Conservation (phyloP, 2,113 vertebrate species). For the Panurus biarmicus region DNA sequence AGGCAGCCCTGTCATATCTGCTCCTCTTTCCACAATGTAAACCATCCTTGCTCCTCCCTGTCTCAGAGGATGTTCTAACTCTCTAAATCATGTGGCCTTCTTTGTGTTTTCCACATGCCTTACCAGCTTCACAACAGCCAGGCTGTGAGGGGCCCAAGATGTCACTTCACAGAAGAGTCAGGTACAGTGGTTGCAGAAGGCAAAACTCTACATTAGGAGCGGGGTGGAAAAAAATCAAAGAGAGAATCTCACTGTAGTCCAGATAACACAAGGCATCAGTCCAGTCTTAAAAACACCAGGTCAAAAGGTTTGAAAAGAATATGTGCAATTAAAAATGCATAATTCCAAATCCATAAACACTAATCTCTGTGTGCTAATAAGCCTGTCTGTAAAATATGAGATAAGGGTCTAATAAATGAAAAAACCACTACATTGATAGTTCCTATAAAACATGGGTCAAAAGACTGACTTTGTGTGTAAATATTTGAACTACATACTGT, state of each 20-base stretch:
- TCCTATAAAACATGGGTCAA: constrained; percentile 47
- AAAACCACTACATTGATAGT: constrained; percentile 18
- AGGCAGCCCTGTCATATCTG: not conserved
- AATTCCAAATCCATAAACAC: not conserved
- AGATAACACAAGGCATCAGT: not conserved
- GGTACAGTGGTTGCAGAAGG: not conserved
- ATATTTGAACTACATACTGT: constrained; percentile 51
- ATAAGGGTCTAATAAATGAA: not conserved
- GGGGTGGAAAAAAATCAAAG: not conserved
- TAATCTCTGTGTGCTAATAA: not conserved
- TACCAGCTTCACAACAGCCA: not conserved
- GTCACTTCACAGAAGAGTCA: not conserved
- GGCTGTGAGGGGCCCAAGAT: not conserved
- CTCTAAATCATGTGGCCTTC: not conserved
- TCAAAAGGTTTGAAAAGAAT: not conserved
- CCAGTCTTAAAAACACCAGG: not conserved
- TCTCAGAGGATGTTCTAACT: not conserved
- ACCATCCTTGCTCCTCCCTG: not conserved
- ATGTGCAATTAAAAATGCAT: not conserved
- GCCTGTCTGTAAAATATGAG: not conserved
- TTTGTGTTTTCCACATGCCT: not conserved
- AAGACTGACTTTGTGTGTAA: constrained; percentile 31
- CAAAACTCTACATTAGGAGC: not conserved
- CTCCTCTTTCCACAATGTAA: not conserved
- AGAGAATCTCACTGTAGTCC: not conserved